These are phyloP conservation scores for Perca fluviatilis DNA, from an alignment of 2,113 vertebrate genomes.

Conservation along the genomic window DNA sequence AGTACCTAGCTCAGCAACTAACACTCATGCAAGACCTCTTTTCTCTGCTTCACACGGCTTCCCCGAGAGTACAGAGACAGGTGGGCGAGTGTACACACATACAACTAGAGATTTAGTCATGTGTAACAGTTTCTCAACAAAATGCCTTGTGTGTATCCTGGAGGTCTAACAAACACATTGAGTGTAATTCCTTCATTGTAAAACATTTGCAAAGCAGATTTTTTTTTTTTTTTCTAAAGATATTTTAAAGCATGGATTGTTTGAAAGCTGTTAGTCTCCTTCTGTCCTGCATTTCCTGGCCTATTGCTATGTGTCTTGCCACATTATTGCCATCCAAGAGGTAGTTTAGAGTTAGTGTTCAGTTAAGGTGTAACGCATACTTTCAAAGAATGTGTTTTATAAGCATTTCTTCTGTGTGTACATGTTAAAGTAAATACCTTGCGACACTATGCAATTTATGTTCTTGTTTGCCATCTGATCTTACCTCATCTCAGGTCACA, in stretches of 20 bases:
- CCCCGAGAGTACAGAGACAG: slow-evolving; percentile 98
- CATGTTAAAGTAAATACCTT: background rate
- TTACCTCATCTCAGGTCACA: slow-evolving; percentile 87
- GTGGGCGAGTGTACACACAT: slow-evolving; percentile 71
- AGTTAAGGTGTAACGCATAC: background rate
- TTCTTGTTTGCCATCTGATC: background rate
- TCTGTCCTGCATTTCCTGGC: background rate
- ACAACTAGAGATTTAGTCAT: background rate
- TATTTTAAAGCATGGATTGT: background rate
- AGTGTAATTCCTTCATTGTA: background rate
- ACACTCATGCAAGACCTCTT: slow-evolving; percentile 98
- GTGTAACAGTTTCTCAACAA: background rate
- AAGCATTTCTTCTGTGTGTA: background rate
- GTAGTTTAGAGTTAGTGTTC: slow-evolving; percentile 6
- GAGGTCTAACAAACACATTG: background rate
- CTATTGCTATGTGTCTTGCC: background rate
- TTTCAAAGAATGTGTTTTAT: background rate
- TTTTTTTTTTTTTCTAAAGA: background rate
- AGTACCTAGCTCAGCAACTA: slow-evolving; percentile 97
- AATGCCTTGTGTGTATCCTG: background rate
- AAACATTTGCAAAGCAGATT: background rate
- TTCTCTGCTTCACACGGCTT: slow-evolving; percentile 96
- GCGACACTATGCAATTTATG: background rate
- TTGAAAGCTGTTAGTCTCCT: background rate
- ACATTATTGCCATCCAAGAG: background rate